phyloP scores from a whole-genome alignment of 2,888 invertebrate genomes.

The Nowickia ferox region DNA sequence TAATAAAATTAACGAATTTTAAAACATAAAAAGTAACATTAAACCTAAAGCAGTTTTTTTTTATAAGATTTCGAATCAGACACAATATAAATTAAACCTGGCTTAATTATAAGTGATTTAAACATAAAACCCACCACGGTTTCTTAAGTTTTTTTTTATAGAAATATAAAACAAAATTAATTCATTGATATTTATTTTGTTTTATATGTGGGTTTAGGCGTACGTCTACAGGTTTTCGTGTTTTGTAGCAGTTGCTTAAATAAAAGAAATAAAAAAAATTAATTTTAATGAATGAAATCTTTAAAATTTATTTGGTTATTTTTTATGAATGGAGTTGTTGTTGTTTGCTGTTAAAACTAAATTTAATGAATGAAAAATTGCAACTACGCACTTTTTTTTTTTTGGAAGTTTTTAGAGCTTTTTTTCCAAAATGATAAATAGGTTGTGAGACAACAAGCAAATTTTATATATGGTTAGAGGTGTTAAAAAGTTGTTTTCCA shows the following conservation, averaged over 20 bases:
- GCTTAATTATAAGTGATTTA: conserved; percentile 72
- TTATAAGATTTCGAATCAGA: neutral
- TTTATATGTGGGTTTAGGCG: conserved; percentile 67
- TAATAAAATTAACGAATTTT: conserved; percentile 49
- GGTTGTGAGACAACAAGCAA: conserved; percentile 25
- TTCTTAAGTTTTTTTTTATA: conserved; percentile 43
- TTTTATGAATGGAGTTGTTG: conserved; percentile 56
- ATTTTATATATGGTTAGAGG: conserved; percentile 77
- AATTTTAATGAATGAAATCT: conserved; percentile 72
- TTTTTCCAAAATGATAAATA: conserved; percentile 42
- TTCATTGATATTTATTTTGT: conserved; percentile 63
- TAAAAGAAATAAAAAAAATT: conserved; percentile 50
- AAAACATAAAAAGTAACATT: conserved; percentile 29
- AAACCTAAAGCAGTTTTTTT: conserved; percentile 30
- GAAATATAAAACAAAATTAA: conserved; percentile 29
- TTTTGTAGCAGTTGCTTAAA: conserved; percentile 25
- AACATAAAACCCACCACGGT: conserved; percentile 69
- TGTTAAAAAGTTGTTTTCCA: conserved; percentile 81
- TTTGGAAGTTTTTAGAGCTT: conserved; percentile 39
- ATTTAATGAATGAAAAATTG: conserved; percentile 69
- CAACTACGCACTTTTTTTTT: conserved; percentile 73
- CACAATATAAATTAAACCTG: conserved; percentile 40
- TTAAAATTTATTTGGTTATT: conserved; percentile 52
- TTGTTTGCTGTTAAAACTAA: conserved; percentile 28
- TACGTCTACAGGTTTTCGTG: conserved; percentile 67